Evolutionary conservation across 2,797 vertebrate species (phyloP).

Genomic region (Sebastiscus albofasciatus): DNA sequence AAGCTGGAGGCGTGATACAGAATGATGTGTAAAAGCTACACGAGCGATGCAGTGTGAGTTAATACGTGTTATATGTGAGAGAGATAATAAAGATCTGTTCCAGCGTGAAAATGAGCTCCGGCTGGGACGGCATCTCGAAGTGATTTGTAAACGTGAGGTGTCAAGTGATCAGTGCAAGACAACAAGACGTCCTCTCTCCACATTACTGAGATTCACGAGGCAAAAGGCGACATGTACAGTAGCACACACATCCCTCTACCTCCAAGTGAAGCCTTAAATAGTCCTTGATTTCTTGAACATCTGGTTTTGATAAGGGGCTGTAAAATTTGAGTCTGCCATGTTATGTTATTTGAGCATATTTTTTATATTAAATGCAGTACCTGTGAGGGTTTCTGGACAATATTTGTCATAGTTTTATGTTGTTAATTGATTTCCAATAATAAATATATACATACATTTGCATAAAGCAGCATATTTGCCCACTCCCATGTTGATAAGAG

Average conservation of each 20-base stretch:
- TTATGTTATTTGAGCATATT: no score
- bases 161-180: constrained; percentile 5
- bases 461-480: no score
- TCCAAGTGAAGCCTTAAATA: neutral
- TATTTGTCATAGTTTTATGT: no score
- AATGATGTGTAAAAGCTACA: neutral
- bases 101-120: neutral
- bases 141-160: constrained; percentile 3
- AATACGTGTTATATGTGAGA: neutral
- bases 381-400: no score
- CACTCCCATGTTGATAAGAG: no score
- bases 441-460: no score
- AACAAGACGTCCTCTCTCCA: neutral
- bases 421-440: no score
- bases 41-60: neutral
- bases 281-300: neutral
- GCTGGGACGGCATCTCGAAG: neutral
- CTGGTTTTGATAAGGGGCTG: neutral
- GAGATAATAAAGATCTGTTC: neutral
- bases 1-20: neutral
- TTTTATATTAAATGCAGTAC: no score
- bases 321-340: no score
- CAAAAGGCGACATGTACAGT: neutral
- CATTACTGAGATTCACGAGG: neutral
- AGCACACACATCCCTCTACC: neutral